Conservation (phyloP, 2,113 vertebrate genomes). For the Orthonyx spaldingii region DNA sequence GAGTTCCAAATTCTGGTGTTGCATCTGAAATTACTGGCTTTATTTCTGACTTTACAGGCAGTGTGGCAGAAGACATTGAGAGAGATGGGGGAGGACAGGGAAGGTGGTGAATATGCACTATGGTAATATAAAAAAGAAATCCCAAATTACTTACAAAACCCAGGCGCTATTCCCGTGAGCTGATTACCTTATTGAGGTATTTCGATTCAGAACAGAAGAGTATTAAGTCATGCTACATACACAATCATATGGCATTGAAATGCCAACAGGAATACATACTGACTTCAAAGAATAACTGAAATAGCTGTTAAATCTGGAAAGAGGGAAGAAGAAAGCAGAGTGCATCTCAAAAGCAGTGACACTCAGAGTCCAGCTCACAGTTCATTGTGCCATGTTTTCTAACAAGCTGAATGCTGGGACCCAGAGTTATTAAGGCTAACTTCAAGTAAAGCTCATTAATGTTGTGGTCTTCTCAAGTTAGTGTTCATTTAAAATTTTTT, state of each 20-base stretch:
- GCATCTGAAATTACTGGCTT: conserved; percentile 41
- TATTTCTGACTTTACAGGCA: conserved; percentile 6
- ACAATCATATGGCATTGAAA: not conserved
- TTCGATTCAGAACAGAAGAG: not conserved
- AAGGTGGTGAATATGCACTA: not conserved
- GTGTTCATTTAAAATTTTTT: not conserved
- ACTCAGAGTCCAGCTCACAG: not conserved
- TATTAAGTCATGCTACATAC: not conserved
- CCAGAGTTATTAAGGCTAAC: not conserved
- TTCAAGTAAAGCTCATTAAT: not conserved
- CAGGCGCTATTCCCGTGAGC: not conserved
- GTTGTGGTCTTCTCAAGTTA: not conserved
- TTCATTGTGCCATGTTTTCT: not conserved
- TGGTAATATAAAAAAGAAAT: not conserved
- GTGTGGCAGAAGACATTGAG: not conserved
- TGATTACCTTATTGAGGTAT: not conserved
- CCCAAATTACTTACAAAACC: not conserved
- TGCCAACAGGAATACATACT: not conserved
- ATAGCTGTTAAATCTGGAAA: not conserved
- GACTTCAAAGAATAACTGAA: not conserved
- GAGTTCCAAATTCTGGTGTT: conserved; percentile 37
- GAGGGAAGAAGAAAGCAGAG: not conserved
- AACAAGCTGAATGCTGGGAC: not conserved
- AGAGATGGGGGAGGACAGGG: not conserved
- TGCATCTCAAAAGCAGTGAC: not conserved